phyloP scores from a whole-genome alignment of 2,888 invertebrate genomes.

The Trilocha varians region DNA sequence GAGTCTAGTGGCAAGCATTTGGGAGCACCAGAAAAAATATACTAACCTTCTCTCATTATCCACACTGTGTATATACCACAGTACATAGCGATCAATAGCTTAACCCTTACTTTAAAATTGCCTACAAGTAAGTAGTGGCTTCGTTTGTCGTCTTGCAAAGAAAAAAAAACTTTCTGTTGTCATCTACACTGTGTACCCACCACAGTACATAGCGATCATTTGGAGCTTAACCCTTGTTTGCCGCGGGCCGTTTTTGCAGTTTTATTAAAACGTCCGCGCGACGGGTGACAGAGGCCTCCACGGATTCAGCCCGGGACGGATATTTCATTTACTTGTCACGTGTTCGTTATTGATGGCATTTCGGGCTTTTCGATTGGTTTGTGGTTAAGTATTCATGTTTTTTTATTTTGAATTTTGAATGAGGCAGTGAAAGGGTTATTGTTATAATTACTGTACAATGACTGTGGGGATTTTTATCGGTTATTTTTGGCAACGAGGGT shows the following conservation, averaged over 20 bases:
- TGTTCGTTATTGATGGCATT: slow-evolving; percentile 29
- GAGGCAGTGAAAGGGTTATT: not conserved
- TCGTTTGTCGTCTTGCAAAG: no score
- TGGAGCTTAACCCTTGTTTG: slow-evolving; percentile 34
- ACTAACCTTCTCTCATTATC: not conserved
- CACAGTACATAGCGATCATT: slow-evolving; percentile 28
- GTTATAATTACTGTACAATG: no score
- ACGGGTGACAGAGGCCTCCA: slow-evolving; percentile 21
- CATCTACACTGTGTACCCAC: not conserved
- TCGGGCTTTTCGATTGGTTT: slow-evolving; percentile 23
- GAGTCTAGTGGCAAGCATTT: no score
- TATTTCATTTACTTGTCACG: slow-evolving; percentile 29
- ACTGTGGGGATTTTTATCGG: no score
- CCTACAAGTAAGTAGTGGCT: no score
- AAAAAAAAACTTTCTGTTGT: no score
- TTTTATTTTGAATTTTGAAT: no score
- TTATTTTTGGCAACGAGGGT: no score
- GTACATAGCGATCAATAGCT: slow-evolving; percentile 32
- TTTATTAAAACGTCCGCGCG: slow-evolving; percentile 34
- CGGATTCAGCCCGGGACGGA: slow-evolving; percentile 17
- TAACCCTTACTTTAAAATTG: slow-evolving; percentile 38
- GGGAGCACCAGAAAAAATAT: no score
- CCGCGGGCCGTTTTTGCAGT: slow-evolving; percentile 34
- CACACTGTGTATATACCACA: not conserved
- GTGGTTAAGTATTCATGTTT: not conserved